Evolutionary conservation across 2,797 vertebrate genomes (phyloP), one percentile per base, ranked within the genome.

Genomic region (Jordanella pulchra): DNA sequence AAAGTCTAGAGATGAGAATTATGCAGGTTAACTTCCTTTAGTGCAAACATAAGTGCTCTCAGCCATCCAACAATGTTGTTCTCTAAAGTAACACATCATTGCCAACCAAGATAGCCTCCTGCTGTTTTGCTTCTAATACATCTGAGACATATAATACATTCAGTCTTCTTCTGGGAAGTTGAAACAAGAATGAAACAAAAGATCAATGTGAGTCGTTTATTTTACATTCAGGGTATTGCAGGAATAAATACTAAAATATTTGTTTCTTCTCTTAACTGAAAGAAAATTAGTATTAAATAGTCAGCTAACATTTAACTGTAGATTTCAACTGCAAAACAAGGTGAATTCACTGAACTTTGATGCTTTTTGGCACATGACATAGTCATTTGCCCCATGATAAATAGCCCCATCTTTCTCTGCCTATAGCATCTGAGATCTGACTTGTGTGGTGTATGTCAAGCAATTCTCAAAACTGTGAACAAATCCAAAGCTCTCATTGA

Each of bases 401-500:
- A 69, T 25, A 10, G 65, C 77, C n/a, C 74, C 72, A 30, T 66
- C 3, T 48, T 58, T 60, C 80, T 80, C 78, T 47, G 44, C 70
- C 77, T 76, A 76, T 79, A 65, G 69, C 82, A 77, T 81, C 71
- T 61, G 47, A 86, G 77, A 77, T 27, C 27, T 67, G 75, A 72
- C 78, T 86, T 78, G 68, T 73, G 72, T 63, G 61, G 65, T 81
- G 83, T 78, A 82, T 77, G 81, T 85, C 76, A 84, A 83, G 84
- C 58, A 35, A 27, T 83, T 86, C 67, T 75, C 66, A 64, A 85
- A 84, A 69, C 84, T 84, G 65, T 54, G 72, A 82, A 85, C 82
- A 86, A 73, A 87, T 89, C 78, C 60, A 71, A 25, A 54, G 73
- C 76, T 85, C 90, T 92, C 85, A 92, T 92, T 69, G 86, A 88